Evolutionary conservation across 2,113 vertebrate genomes (phyloP), one percentile per base, ranked within the genome.

Genomic region (Pagrus major): DNA sequence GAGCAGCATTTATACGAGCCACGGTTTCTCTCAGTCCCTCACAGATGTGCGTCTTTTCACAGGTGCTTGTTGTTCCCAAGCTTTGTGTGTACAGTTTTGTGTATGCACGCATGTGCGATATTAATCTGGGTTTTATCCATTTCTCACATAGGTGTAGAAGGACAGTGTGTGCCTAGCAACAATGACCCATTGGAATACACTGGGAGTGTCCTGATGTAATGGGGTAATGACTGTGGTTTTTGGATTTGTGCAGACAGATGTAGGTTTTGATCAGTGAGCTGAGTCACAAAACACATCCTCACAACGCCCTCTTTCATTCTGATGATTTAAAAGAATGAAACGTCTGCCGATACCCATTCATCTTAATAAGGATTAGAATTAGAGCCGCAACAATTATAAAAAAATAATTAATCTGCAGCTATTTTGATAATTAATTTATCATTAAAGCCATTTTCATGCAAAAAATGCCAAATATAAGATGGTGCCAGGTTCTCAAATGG

Each of bases 1-100:
- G 59, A 78, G 25, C 20, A 12, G 52, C 56, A 8, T 76, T 71
- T 23, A 54, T 58, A 16, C 10, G 76, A 85, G 79, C 55, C 39
- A 18, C 9, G 65, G 71, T 88, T 84, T 86, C 63, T 80, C 54
- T 5, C 78, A 15, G 71, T 60, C 49, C 76, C 81, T 89, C 86
- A 87, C 80, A 83, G 79, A 80, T 75, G 84, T 91, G 89, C 46
- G 74, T 89, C 76, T 89, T 92, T 93, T 91, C 84, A 81, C 92
- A 86, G 75, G 35, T 86, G 81, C 71, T 29, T 78, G 86, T 86
- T 79, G 80, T 81, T 89, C 71, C 67, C 63, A 60, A 78, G 70
- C 55, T 64, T 41, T 64, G 65, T 60, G 51, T 76, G 59, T 47
- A 21, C 37, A 42, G 71, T 68, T 71, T 6, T 66, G 55, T 33